Evolutionary conservation across 1,140 invertebrate genomes (phyloP), one percentile per base, ranked within the genome.

Genomic region (Drosophila miranda): DNA sequence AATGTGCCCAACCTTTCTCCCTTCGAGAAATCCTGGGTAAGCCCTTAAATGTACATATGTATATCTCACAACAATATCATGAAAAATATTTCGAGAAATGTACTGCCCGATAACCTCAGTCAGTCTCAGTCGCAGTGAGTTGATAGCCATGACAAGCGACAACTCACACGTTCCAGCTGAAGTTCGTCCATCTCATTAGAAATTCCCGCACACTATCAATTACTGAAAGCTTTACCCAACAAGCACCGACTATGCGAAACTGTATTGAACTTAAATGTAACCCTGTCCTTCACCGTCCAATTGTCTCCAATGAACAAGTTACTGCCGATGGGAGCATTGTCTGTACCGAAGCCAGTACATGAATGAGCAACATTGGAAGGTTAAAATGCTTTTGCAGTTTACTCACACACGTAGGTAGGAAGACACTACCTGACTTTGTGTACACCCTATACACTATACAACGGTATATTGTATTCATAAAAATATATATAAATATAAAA

Each of bases 181-280:
- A 68, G 57, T 67, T 56, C 55, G 21, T 44, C 19, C 51, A 62
- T 49, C 61, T 82, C 68, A 82, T 86, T 78, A 87, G 68, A 55
- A 86, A 82, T 82, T 83, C 21, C 14, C 46, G 49, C 75, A 52
- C 59, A 60, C 57, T 54, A 50, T 26, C 42, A 64, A 57, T 71
- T 63, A 63, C 76, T 59, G 75, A 67, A 58, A 57, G 51, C 64
- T 70, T 56, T 69, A 74, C 21, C 58, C 75, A 52, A n/a, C 28
- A 57, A 3, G 55, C 51, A 23, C 2, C 9, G 23, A 13, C 34
- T 13, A 2, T 45, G 21, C 21, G 42, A 26, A 23, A 42, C 42
- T 19, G 13, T 23, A 73, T 73, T 46, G 8, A 66, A 74, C 0
- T 19, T 19, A 19, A 19, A 71, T 69, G 46, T 34, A 51, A 75